Conservation (phyloP, 2,888 invertebrate genomes). For the Sceliomorpha sp. region DNA sequence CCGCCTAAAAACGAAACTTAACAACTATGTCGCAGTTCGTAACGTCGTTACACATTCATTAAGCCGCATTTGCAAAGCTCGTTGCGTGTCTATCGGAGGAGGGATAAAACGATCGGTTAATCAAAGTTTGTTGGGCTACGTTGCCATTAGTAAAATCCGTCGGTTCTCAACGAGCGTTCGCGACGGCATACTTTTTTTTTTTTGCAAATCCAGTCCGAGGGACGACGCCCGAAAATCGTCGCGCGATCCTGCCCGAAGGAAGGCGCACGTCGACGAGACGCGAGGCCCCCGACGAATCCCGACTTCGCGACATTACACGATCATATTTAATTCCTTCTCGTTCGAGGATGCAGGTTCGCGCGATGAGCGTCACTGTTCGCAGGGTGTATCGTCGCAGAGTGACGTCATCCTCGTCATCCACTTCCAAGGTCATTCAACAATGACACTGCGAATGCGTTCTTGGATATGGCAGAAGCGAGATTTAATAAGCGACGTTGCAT, state of each 20-base stretch:
- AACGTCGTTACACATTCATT: conserved; percentile 10
- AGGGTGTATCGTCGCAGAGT: conserved; percentile 45
- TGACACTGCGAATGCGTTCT: conserved; percentile 51
- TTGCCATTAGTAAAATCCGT: conserved; percentile 35
- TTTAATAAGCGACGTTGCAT: conserved; percentile 24
- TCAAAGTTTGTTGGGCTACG: conserved; percentile 37
- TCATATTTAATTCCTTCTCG: too few relatives aligned
- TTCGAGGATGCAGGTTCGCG: too few relatives aligned
- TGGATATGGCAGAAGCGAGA: conserved; percentile 39
- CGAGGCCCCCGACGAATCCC: too few relatives aligned
- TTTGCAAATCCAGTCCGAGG: too few relatives aligned
- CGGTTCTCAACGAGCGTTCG: conserved; percentile 18
- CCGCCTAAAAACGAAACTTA: too few relatives aligned
- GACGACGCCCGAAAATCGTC: too few relatives aligned
- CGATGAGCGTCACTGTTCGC: conserved; percentile 40
- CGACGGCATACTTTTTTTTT: too few relatives aligned
- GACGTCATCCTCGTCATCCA: conserved; percentile 54
- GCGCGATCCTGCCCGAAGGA: too few relatives aligned
- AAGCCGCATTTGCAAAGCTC: conserved; percentile 28
- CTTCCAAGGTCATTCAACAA: conserved; percentile 53
- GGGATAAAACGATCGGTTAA: conserved; percentile 43
- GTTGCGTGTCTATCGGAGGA: conserved; percentile 33
- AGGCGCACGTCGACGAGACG: too few relatives aligned
- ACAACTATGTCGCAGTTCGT: too few relatives aligned
- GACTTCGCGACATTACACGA: too few relatives aligned